Evolutionary conservation across 2,113 vertebrate genomes (phyloP), one percentile per base, ranked within the genome.

Genomic region (Phalacrocorax aristotelis): DNA sequence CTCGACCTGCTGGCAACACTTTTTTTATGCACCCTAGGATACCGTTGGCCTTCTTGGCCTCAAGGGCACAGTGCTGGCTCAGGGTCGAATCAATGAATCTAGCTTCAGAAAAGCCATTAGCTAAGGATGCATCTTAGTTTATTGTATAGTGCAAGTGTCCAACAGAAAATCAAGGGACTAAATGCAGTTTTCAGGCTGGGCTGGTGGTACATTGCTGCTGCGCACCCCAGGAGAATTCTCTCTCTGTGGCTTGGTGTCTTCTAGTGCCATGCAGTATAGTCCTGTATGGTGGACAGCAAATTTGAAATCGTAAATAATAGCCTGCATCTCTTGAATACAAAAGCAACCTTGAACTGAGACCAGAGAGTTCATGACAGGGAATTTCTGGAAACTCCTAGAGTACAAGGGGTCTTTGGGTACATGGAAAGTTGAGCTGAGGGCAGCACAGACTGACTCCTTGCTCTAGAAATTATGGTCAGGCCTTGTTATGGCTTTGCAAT

Each of bases 251-350:
- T 69, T 55, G 30, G 57, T 61, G 18, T 64, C 12, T 60, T 78
- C 64, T 51, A 46, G 19, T 26, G 34, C 29, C 23, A 13, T 8
- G 51, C 0, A 1, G 16, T 49, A 9, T 8, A 19, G 20, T 51
- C 23, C 46, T 69, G 27, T 36, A 5, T 12, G 15, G 29, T 34
- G 64, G 89, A 40, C 13, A 79, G 40, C n/a, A 81, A 27, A 78
- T 42, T 42, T 29, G 29, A 68, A 91, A 55, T 21, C 14, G 25
- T 19, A 48, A 40, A 51, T 25, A 68, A 68, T 1, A 49, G 32
- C 11, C 25, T 83, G 42, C 22, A 46, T 19, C 55, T 51, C 32
- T 44, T 78, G 40, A 38, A 25, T n/a, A 77, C 66, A 64, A 61
- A n/a, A 46, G 32, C 55, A 86, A 57, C 27, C 54, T 48, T 74